Percentiles rank a stretch among this genome's conserved stretches.
Conservation (phyloP, 1,140 invertebrate species). For the Tetragonula clypearis region DNA sequence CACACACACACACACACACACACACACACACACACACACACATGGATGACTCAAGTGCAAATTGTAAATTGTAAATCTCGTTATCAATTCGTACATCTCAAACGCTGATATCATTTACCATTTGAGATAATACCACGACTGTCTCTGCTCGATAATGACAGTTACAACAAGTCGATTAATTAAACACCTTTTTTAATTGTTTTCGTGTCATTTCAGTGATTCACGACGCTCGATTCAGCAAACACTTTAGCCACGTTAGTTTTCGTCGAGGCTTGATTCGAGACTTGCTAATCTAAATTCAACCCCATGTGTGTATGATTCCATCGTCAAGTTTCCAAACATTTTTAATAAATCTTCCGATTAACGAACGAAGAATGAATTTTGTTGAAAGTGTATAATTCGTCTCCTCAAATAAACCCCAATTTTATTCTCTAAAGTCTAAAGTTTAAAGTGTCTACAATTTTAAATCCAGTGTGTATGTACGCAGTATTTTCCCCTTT, state of each 20-base stretch:
- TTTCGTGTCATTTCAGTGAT: neutral
- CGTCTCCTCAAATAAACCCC: neutral
- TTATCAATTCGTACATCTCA: constrained; percentile 19
- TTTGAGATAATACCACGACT: neutral
- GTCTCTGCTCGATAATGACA: constrained; percentile 4
- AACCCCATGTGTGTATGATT: neutral
- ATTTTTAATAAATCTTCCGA: neutral
- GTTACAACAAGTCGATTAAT: neutral
- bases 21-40: too few species aligned
- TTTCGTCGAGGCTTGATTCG: neutral
- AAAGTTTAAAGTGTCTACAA: too few species aligned
- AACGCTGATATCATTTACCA: constrained; percentile 31
- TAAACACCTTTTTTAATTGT: neutral
- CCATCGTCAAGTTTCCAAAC: too few species aligned
- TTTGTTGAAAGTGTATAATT: neutral
- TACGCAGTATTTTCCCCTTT: too few species aligned
- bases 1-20: too few species aligned
- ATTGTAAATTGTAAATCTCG: constrained; percentile 27
- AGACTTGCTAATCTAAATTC: neutral
- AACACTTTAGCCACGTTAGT: neutral
- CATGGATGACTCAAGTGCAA: constrained; percentile 28
- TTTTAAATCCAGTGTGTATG: too few species aligned
- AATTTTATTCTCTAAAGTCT: too few species aligned
- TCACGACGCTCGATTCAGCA: too few species aligned
- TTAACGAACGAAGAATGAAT: neutral